These are phyloP conservation scores for Dendrocopos noguchii DNA, from an alignment of 2,113 vertebrate species.

Conservation along the genomic window DNA sequence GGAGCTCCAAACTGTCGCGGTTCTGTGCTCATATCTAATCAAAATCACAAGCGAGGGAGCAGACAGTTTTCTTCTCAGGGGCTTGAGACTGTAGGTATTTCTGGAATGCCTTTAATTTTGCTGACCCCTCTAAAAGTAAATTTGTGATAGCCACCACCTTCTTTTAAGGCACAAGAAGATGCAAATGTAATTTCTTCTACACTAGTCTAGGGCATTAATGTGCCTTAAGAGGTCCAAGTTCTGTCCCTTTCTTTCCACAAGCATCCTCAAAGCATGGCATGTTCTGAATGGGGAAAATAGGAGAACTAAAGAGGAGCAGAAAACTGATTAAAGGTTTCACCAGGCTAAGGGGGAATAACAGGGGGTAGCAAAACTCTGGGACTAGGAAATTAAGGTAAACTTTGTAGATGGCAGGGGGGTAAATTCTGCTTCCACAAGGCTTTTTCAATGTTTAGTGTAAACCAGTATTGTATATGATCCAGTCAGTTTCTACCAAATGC, in stretches of 20 bases:
- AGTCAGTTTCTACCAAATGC: not conserved
- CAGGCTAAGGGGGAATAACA: not conserved
- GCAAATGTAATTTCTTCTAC: not conserved
- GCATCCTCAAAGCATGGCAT: not conserved
- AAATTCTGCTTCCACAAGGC: not conserved
- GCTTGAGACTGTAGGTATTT: not conserved
- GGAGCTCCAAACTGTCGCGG: not conserved
- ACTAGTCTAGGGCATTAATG: not conserved
- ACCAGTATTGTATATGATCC: not conserved
- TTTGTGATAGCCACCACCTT: not conserved
- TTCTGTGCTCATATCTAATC: slow-evolving; percentile 5
- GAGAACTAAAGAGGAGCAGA: not conserved
- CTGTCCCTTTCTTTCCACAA: not conserved
- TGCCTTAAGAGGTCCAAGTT: not conserved
- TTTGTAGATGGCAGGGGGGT: not conserved
- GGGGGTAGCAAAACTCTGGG: not conserved
- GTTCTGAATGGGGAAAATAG: not conserved
- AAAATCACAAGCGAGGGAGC: not conserved
- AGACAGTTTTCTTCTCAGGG: not conserved
- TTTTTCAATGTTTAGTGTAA: not conserved
- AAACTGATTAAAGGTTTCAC: not conserved
- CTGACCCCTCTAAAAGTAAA: not conserved
- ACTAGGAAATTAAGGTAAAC: not conserved
- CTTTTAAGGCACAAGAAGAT: not conserved
- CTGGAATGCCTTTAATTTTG: not conserved